Percentiles rank a stretch among this genome's conserved stretches.
phyloP scores from a whole-genome alignment of 2,797 vertebrate genomes.

The Megaceryle alcyon region DNA sequence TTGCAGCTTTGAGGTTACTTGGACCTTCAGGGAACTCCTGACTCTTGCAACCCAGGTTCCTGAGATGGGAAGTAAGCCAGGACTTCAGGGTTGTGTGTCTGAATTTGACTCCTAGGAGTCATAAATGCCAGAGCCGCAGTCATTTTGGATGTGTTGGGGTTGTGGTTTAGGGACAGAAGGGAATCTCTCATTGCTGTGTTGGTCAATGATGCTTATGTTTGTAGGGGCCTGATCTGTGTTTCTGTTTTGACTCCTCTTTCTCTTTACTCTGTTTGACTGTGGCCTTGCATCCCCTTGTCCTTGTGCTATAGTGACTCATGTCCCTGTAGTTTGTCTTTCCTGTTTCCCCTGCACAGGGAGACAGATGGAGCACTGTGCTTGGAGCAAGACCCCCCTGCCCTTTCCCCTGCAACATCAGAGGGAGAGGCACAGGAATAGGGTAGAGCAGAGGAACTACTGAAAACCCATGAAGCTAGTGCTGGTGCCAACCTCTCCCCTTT shows the following conservation, averaged over 20 bases:
- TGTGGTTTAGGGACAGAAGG: neutral
- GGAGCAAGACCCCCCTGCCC: neutral
- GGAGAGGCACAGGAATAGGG: neutral
- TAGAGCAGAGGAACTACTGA: neutral
- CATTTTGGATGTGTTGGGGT: neutral
- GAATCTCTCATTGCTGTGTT: neutral
- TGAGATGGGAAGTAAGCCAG: neutral
- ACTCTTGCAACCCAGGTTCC: neutral
- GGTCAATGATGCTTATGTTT: neutral
- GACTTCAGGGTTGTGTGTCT: neutral
- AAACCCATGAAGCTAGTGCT: neutral
- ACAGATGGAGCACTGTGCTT: neutral
- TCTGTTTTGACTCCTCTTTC: neutral
- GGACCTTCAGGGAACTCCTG: neutral
- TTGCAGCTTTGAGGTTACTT: neutral
- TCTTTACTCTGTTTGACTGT: neutral
- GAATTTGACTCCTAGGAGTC: neutral
- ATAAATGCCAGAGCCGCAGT: neutral
- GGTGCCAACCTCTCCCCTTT: neutral
- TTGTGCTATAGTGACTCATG: fast-evolving
- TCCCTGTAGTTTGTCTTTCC: neutral
- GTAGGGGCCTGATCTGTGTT: neutral
- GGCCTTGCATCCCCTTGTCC: neutral
- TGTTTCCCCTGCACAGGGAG: neutral
- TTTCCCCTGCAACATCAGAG: neutral